Evolutionary conservation across 1,140 invertebrate species (phyloP).

Genomic region (Octopus sinensis): DNA sequence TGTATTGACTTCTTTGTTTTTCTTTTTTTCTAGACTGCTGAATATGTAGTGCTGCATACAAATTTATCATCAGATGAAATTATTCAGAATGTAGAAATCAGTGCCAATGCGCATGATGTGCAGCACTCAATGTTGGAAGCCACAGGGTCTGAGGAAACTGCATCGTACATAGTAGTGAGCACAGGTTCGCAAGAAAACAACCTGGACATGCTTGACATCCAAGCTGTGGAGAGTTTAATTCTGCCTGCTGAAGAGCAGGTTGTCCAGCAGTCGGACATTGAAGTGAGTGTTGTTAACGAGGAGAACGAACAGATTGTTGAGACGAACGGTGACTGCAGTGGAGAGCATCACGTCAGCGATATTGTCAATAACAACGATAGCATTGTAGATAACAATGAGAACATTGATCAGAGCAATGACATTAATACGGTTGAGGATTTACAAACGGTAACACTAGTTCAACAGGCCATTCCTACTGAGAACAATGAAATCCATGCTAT

Average conservation of each 20-base stretch:
- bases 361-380: background rate
- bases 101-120: constrained; percentile 30
- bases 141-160: constrained; percentile 30
- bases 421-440: background rate
- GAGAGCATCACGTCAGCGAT: background rate
- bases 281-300: constrained; percentile 18
- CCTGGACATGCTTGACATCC: constrained; percentile 35
- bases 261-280: constrained; percentile 16
- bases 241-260: constrained; percentile 24
- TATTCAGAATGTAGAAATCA: constrained; percentile 43
- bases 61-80: constrained; percentile 20
- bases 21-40: constrained; percentile 29
- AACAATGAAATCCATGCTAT: background rate
- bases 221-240: constrained; percentile 37
- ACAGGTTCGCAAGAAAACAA: constrained; percentile 28
- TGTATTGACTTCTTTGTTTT: background rate
- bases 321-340: constrained; percentile 18
- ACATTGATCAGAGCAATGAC: background rate
- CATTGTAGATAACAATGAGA: constrained; percentile 9
- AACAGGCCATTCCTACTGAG: background rate
- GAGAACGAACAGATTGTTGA: constrained; percentile 26
- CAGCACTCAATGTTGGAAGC: constrained; percentile 29
- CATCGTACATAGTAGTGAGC: constrained; percentile 34
- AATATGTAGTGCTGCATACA: constrained; percentile 44
- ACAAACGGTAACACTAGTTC: background rate